Evolutionary conservation across 2,888 invertebrate species (phyloP).

Genomic region (Marasmarcha lunaedactyla): DNA sequence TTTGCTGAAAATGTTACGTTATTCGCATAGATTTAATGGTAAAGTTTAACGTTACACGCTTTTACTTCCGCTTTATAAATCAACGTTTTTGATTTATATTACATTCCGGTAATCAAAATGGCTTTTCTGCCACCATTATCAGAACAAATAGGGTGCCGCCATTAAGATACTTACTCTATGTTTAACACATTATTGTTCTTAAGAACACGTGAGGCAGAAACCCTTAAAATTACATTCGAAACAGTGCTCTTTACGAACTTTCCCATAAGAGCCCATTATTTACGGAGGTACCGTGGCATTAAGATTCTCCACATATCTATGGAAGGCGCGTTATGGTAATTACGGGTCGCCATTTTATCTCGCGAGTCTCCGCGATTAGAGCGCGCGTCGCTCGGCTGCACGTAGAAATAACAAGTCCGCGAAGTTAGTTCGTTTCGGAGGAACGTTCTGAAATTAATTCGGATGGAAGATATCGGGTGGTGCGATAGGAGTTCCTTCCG

Average conservation of each 20-base stretch:
- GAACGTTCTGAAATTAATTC: constrained; percentile 65
- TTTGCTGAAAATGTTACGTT: no score
- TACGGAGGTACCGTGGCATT: constrained; percentile 68
- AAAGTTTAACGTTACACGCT: no score
- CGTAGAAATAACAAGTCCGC: constrained; percentile 66
- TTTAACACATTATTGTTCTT: constrained; percentile 56
- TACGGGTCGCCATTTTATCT: constrained; percentile 70
- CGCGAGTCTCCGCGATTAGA: constrained; percentile 57
- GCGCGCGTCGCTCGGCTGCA: constrained; percentile 39
- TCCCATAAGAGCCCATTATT: constrained; percentile 71
- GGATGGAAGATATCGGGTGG: constrained; percentile 69
- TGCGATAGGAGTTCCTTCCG: constrained; percentile 65
- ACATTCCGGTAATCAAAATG: neutral
- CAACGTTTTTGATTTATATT: no score
- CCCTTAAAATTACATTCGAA: constrained; percentile 69
- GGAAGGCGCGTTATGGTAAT: constrained; percentile 67
- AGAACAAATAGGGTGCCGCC: constrained; percentile 35
- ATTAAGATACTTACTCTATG: constrained; percentile 40
- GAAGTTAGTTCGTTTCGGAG: constrained; percentile 62
- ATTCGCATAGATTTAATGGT: no score
- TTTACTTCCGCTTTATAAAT: no score
- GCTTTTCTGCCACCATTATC: constrained; percentile 26
- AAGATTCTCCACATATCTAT: constrained; percentile 70
- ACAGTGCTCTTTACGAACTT: constrained; percentile 67
- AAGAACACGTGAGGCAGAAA: constrained; percentile 59